phyloP scores from a whole-genome alignment of 2,113 vertebrate species.

The Onychostoma macrolepis region DNA sequence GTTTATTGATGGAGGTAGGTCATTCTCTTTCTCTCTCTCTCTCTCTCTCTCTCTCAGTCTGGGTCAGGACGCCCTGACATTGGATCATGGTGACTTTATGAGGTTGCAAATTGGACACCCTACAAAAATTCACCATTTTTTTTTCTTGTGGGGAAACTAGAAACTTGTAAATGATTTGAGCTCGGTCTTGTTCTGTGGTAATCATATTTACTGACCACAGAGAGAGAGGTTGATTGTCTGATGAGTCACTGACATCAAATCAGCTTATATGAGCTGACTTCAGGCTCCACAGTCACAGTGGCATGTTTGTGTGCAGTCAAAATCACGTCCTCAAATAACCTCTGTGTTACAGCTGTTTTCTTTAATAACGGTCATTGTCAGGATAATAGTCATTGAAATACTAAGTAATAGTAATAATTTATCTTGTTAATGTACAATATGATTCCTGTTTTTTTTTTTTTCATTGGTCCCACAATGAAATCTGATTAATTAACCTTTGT shows the following conservation, averaged over 20 bases:
- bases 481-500: neutral
- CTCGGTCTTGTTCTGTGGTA: neutral
- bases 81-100: conserved; percentile 68
- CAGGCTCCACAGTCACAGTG: neutral
- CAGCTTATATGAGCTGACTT: conserved; percentile 17
- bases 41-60: conserved; percentile 49
- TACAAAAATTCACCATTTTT: conserved; percentile 31
- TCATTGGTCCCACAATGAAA: neutral
- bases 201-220: conserved; percentile 15
- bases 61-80: conserved; percentile 75
- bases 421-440: neutral
- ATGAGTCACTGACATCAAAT: conserved; percentile 11
- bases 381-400: neutral
- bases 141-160: conserved; percentile 16
- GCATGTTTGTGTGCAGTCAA: neutral
- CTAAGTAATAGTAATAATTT: neutral
- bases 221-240: conserved; percentile 13
- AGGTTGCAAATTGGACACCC: conserved; percentile 66
- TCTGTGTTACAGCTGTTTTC: neutral
- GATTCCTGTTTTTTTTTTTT: neutral
- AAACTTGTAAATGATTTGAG: conserved; percentile 28
- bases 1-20: conserved; percentile 18
- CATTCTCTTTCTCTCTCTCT: neutral
- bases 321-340: conserved; percentile 3
- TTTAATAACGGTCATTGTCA: neutral